Evolutionary conservation across 2,113 vertebrate species (phyloP), one percentile per base, ranked within the genome.

Genomic region (Oreochromis niloticus): DNA sequence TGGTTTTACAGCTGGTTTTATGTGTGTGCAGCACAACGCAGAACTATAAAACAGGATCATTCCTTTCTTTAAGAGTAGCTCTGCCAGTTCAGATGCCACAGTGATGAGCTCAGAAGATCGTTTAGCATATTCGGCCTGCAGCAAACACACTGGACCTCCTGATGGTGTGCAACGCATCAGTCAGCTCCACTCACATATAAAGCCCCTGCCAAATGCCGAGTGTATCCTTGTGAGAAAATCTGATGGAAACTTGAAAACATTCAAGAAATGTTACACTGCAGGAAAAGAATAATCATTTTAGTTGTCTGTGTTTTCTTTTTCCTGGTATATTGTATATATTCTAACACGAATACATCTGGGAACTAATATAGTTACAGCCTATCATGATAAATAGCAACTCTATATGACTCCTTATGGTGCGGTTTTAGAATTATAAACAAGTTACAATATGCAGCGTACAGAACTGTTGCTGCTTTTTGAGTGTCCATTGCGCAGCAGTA

Each of bases 81-180:
- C 13, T 2, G 9, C 39, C 43, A 54, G 57, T 56, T 91, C 59
- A 85, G 59, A 82, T 39, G 39, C 59, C 85, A 27, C 80, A 80
- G 48, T 52, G 13, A 57, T 16, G 66, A 82, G 88, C 80, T 82
- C 61, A 39, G 75, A 81, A 52, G 55, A 84, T 87, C 16, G 61
- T 83, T 91, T 81, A 84, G 71, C 90, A 81, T 87, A 71, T 71
- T 68, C 86, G 43, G 80, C 91, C 91, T 57, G 79, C 83, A 90
- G 88, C 80, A 46, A 88, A 92, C 57, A 81, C 78, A 30, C 34
- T 41, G 82, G 91, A 90, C 88, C 75, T 83, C 83, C 84, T 71
- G 80, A 82, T 57, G 73, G 83, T 80, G 63, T 66, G 79, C 85
- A 78, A 71, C 14, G 11, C 73, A 79, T 86, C 88, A 90, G 85